Conservation (phyloP, 2,888 invertebrate species). For the Nudaria mundana region DNA sequence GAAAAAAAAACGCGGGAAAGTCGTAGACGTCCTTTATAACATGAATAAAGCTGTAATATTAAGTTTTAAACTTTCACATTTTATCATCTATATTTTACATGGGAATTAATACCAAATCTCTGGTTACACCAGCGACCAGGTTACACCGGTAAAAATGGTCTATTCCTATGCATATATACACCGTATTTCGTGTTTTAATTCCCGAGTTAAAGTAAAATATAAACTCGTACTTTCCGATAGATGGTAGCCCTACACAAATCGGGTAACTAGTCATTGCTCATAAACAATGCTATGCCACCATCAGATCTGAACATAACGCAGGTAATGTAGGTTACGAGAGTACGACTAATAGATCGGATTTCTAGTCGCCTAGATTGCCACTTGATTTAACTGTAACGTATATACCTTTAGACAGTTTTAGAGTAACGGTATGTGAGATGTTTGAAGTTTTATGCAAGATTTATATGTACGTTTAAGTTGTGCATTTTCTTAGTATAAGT, state of each 20-base stretch:
- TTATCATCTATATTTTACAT: no score
- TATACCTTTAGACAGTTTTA: constrained; percentile 11
- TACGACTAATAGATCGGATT: constrained; percentile 48
- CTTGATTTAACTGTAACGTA: constrained; percentile 47
- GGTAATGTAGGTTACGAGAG: constrained; percentile 39
- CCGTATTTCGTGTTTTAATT: no score
- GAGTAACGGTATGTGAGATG: constrained; percentile 1
- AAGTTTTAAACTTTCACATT: no score
- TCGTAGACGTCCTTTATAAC: no score
- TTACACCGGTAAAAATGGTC: no score
- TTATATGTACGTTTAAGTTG: neutral
- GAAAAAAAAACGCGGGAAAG: no score
- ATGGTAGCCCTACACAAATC: neutral
- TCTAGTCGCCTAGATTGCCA: constrained; percentile 57
- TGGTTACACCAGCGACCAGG: no score
- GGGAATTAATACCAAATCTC: no score
- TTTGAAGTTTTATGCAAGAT: neutral
- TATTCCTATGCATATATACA: no score
- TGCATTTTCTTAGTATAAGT: neutral
- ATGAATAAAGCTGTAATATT: no score
- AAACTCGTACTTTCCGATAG: no score
- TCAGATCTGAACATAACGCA: constrained; percentile 15
- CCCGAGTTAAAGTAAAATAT: no score
- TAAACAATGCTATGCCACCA: constrained; percentile 34
- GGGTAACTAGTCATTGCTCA: constrained; percentile 2